A percentile compares a stretch with the other conserved stretches of the same genome.
Evolutionary conservation across 1,140 invertebrate species (phyloP).

Genomic region (Metaphire vulgaris): DNA sequence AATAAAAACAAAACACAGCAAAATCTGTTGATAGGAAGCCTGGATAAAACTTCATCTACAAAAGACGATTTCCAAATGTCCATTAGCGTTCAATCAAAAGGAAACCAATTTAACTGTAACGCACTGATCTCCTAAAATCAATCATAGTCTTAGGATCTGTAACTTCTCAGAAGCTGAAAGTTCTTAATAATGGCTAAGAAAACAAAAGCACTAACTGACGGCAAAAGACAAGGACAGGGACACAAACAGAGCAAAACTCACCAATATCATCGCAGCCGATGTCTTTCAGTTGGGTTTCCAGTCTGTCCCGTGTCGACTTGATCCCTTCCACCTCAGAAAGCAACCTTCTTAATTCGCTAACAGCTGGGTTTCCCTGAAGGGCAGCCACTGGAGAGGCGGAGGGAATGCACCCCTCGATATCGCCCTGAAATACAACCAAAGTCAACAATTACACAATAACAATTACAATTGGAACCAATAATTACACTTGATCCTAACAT

Average conservation of each 20-base stretch:
- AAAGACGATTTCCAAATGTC: conserved; percentile 14
- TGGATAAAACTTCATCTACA: too few relatives aligned
- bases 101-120: too few relatives aligned
- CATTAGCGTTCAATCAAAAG: too few relatives aligned
- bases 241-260: conserved; percentile 29
- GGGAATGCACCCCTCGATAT: conserved; percentile 53
- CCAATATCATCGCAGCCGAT: conserved; percentile 71
- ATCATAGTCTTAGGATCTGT: not conserved
- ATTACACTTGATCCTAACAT: too few relatives aligned
- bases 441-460: too few relatives aligned
- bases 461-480: too few relatives aligned
- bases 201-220: not conserved
- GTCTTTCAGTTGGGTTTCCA: conserved; percentile 79
- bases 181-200: not conserved
- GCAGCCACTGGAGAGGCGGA: conserved; percentile 42
- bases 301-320: conserved; percentile 78
- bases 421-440: too few relatives aligned
- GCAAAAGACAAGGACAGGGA: not conserved
- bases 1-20: too few relatives aligned
- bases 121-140: not conserved
- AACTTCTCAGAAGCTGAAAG: not conserved
- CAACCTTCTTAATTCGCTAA: conserved; percentile 64
- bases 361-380: conserved; percentile 53
- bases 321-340: conserved; percentile 83
- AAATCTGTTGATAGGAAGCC: too few relatives aligned